These are phyloP conservation scores for Forbesichthys agassizii DNA, from an alignment of 2,113 vertebrate species.

Conservation along the genomic window DNA sequence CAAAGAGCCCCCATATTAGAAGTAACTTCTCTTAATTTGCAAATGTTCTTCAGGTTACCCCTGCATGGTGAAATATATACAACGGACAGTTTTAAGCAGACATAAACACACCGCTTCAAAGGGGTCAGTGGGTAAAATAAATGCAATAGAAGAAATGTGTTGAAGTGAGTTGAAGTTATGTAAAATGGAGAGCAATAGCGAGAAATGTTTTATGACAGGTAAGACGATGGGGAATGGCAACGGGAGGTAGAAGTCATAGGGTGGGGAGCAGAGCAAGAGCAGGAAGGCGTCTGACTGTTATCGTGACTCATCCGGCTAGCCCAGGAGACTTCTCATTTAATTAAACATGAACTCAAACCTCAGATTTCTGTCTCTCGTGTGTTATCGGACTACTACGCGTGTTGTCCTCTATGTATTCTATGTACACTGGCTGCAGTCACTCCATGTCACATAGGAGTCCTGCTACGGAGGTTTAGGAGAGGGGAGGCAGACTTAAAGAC, in stretches of 20 bases:
- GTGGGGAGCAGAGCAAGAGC: background rate
- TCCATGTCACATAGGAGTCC: too few relatives aligned
- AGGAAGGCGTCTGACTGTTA: background rate
- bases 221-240: background rate
- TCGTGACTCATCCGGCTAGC: slow-evolving; percentile 22
- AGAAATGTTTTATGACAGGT: slow-evolving; percentile 15
- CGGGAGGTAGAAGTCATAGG: background rate
- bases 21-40: slow-evolving; percentile 2
- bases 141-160: too few relatives aligned
- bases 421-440: too few relatives aligned
- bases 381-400: too few relatives aligned
- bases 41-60: background rate
- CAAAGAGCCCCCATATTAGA: slow-evolving; percentile 4
- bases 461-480: too few relatives aligned
- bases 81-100: too few relatives aligned
- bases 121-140: too few relatives aligned
- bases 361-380: background rate
- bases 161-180: background rate
- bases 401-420: too few relatives aligned
- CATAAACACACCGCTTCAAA: too few relatives aligned
- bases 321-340: slow-evolving; percentile 22
- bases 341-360: slow-evolving; percentile 28
- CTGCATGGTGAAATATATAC: too few relatives aligned
- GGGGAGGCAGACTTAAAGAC: too few relatives aligned
- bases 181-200: slow-evolving; percentile 1